phyloP scores from a whole-genome alignment of 1,140 invertebrate genomes.

The Fopius arisanus region DNA sequence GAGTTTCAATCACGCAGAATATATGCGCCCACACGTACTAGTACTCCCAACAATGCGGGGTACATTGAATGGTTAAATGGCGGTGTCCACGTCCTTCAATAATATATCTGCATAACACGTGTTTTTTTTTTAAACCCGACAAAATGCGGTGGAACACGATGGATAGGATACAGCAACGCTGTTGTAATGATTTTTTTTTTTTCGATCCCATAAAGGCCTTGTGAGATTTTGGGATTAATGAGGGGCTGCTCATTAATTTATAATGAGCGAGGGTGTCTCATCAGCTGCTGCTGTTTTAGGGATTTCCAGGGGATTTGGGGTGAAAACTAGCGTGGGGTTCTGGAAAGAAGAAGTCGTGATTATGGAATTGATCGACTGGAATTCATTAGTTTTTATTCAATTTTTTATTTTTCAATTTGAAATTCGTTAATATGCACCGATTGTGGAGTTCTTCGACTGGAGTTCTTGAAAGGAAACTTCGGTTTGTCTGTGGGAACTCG shows the following conservation, averaged over 20 bases:
- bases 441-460: too few species aligned
- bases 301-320: too few species aligned
- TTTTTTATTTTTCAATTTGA: too few species aligned
- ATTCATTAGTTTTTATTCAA: too few species aligned
- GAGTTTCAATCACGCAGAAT: conserved; percentile 10
- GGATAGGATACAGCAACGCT: neutral
- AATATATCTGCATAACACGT: conserved; percentile 6
- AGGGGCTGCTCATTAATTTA: neutral
- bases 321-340: too few species aligned
- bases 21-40: conserved; percentile 12
- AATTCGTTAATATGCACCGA: too few species aligned
- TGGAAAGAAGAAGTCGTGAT: too few species aligned
- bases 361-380: too few species aligned
- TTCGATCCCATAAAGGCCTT: neutral
- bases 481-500: too few species aligned
- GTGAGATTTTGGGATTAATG: neutral
- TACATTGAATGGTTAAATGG: conserved; percentile 11
- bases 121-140: neutral
- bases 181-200: neutral
- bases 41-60: conserved; percentile 3
- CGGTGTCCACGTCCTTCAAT: conserved; percentile 1
- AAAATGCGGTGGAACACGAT: neutral
- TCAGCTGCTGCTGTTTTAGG: neutral
- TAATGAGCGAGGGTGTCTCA: neutral
- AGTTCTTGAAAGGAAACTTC: too few species aligned